These are phyloP conservation scores for Caerostris extrusa DNA, from an alignment of 1,140 invertebrate genomes.

Conservation along the genomic window DNA sequence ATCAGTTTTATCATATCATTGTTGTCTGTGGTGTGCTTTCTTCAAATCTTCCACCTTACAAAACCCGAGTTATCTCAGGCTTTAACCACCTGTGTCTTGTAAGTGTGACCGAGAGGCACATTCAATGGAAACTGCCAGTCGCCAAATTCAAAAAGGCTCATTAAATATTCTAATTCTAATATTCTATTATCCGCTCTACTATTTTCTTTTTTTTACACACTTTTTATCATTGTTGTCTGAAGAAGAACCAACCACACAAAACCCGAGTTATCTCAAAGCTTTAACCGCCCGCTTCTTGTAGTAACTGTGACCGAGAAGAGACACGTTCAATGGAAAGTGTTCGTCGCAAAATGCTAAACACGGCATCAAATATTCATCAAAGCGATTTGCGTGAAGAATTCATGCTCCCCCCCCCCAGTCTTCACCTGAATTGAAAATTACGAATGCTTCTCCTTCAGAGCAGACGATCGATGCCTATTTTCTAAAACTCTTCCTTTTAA, in stretches of 20 bases:
- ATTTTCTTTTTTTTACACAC: too few species aligned
- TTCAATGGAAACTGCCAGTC: too few species aligned
- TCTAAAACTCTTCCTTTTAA: not conserved
- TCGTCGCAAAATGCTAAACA: not conserved
- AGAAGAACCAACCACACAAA: not conserved
- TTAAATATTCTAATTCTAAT: too few species aligned
- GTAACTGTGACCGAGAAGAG: not conserved
- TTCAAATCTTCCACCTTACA: too few species aligned
- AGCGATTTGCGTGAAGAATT: not conserved
- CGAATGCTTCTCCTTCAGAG: not conserved
- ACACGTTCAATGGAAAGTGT: slow-evolving; percentile 17
- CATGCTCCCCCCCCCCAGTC: not conserved
- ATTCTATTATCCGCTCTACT: too few species aligned
- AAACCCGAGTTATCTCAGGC: too few species aligned
- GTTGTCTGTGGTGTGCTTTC: too few species aligned
- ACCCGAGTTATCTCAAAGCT: not conserved
- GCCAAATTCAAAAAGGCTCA: too few species aligned
- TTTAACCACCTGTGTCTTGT: too few species aligned
- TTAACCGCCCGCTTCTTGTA: not conserved
- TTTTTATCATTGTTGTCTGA: too few species aligned
- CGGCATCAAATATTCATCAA: slow-evolving; percentile 29
- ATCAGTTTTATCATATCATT: too few species aligned
- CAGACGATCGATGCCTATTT: not conserved
- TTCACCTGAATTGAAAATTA: slow-evolving; percentile 12
- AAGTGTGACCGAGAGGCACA: too few species aligned